Percentiles rank a stretch among this genome's conserved stretches.
Evolutionary conservation across 64 coral and sea anemone genomes (phyloP).

Genomic region (Acropora tenuis): DNA sequence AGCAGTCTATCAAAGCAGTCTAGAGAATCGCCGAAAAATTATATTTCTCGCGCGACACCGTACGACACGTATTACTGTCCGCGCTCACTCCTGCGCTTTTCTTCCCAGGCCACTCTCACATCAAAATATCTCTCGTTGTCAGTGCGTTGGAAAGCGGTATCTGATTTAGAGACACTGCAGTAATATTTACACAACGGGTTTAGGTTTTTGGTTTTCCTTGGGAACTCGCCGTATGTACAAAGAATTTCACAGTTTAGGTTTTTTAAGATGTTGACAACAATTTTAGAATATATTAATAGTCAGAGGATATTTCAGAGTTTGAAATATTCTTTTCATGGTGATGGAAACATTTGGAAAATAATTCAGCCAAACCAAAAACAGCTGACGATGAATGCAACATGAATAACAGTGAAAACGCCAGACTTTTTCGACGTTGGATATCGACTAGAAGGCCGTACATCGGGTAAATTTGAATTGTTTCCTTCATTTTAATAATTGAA

Average conservation of each 20-base stretch:
- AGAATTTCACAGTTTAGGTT: background rate
- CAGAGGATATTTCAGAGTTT: background rate
- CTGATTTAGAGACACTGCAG: background rate
- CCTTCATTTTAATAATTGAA: constrained; percentile 5
- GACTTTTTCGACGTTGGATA: constrained; percentile 5
- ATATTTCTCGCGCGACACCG: too few relatives aligned
- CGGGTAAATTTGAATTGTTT: constrained; percentile 1
- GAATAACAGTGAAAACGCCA: background rate
- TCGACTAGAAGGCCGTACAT: constrained; percentile 15
- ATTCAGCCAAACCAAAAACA: background rate
- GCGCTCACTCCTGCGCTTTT: background rate
- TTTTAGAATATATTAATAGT: constrained; percentile 9
- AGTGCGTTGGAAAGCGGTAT: background rate
- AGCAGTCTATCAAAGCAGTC: too few relatives aligned
- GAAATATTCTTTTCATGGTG: constrained; percentile 6
- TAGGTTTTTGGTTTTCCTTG: background rate
- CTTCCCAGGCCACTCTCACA: background rate
- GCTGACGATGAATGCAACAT: background rate
- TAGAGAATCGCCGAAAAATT: too few relatives aligned
- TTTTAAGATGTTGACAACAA: constrained; percentile 11
- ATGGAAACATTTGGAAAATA: background rate
- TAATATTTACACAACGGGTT: background rate
- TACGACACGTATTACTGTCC: too few relatives aligned
- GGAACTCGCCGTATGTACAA: constrained; percentile 1
- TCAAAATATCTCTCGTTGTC: background rate